Evolutionary conservation across 1,140 invertebrate species (phyloP), one percentile per base, ranked within the genome.

Genomic region (Forficula auricularia): DNA sequence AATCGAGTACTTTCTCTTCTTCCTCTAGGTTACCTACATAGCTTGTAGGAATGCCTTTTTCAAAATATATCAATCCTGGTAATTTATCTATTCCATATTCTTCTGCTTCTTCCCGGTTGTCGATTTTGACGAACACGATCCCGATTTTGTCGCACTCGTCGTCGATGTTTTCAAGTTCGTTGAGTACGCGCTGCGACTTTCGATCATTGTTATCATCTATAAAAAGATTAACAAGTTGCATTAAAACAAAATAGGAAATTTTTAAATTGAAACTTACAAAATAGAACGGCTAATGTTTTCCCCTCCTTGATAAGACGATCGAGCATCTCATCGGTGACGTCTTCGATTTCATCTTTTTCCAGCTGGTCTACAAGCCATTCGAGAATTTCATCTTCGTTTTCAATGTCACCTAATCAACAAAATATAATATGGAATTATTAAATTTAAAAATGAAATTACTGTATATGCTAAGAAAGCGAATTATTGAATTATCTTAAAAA

Each of bases 321-420:
- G 39, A 92, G 68, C 82, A 91, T 90, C 65, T 89, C 84, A 61
- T 89, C 86, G 33, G 85, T 90, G 27, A 94, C 79, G 64, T 92
- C 87, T 68, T 94, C 88, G 53, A 92, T 92, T 71, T 92, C 86
- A 62, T 92, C 88, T 51, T 82, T 82, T 60, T 87, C 81, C 42
- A 87, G 62, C 60, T 90, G 85, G 38, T 75, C 73, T 45, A 88
- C 65, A 16, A 89, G 63, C 85, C 85, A 91, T 54, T 87, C 80
- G 37, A 92, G 64, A 48, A 92, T 84, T 57, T 86, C 81, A 55
- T 91, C 79, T 62, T 92, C 89, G 57, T 91, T 81, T 54, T 86
- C 79, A 44, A 92, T 66, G 59, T 92, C 83, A 54, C 86, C 79
- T 82, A 48, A 27, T 56, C 54, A 37, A 19, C n/a, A 44, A 36